These are phyloP conservation scores for Aphidoletes aphidimyza DNA, from an alignment of 2,888 invertebrate species.

Conservation along the genomic window DNA sequence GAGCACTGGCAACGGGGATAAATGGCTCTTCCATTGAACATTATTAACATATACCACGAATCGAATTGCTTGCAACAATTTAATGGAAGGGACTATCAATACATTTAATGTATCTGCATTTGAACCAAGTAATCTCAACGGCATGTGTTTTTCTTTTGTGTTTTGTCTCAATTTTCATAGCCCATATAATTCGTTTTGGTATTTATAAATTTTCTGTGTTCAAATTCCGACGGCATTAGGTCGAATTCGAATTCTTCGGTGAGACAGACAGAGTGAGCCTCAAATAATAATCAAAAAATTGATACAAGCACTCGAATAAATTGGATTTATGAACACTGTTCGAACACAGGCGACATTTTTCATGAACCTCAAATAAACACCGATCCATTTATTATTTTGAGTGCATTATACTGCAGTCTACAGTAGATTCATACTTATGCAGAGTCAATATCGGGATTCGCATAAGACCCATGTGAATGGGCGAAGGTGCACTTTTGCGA, in stretches of 20 bases:
- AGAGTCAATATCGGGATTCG: background rate
- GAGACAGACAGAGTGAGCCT: background rate
- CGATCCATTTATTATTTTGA: background rate
- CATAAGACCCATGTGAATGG: background rate
- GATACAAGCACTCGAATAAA: too few species aligned
- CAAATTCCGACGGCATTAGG: background rate
- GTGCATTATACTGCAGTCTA: background rate
- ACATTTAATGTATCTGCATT: background rate
- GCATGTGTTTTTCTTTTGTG: constrained; percentile 1
- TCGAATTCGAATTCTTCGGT: too few species aligned
- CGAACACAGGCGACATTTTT: background rate
- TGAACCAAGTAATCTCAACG: background rate
- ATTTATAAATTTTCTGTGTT: background rate
- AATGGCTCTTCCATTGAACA: background rate
- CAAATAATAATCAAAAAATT: background rate
- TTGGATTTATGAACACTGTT: too few species aligned
- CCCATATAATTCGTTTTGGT: background rate
- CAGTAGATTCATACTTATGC: too few species aligned
- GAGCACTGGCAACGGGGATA: background rate
- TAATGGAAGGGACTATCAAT: constrained; percentile 44
- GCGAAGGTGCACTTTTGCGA: background rate
- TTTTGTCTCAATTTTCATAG: background rate
- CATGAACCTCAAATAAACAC: background rate
- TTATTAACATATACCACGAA: background rate
- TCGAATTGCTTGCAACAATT: background rate